Conservation (phyloP, 1,140 invertebrate genomes). For the Drosophila lowei region DNA sequence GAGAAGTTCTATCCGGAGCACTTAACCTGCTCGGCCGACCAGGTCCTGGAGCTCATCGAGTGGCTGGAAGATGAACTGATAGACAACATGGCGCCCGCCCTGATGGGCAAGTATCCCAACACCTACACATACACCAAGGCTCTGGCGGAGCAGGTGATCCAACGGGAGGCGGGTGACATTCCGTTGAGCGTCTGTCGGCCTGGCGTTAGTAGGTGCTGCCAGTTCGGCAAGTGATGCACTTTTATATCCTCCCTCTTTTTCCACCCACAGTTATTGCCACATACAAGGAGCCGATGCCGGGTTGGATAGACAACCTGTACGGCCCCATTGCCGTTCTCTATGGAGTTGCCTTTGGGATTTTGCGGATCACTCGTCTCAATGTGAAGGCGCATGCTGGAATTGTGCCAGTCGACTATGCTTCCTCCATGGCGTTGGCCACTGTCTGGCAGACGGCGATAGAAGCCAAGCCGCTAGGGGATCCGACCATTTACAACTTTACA, state of each 20-base stretch:
- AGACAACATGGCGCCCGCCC: slow-evolving; percentile 87
- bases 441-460: slow-evolving; percentile 84
- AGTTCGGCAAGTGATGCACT: neutral
- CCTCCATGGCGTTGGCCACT: slow-evolving; percentile 89
- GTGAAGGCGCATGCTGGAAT: slow-evolving; percentile 87
- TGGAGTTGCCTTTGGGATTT: slow-evolving; percentile 88
- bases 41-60: slow-evolving; percentile 85
- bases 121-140: slow-evolving; percentile 94
- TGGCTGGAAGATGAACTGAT: slow-evolving; percentile 85
- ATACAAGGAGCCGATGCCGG: slow-evolving; percentile 88
- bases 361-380: slow-evolving; percentile 85
- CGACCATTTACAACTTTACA: slow-evolving; percentile 88
- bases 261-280: slow-evolving; percentile 88
- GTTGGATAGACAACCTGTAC: slow-evolving; percentile 96
- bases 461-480: neutral
- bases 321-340: slow-evolving; percentile 91
- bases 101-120: slow-evolving; percentile 90
- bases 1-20: slow-evolving; percentile 90
- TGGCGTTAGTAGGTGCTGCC: slow-evolving; percentile 86
- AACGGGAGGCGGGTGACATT: slow-evolving; percentile 86
- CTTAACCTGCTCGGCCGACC: slow-evolving; percentile 85
- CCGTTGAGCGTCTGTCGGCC: slow-evolving; percentile 90
- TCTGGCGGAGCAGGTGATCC: slow-evolving; percentile 89
- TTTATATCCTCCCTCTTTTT: neutral
- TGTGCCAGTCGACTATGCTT: slow-evolving; percentile 92